Percentiles rank a stretch among this genome's conserved stretches.
Evolutionary conservation across 2,888 invertebrate genomes (phyloP).

Genomic region (Geotrupes spiniger): DNA sequence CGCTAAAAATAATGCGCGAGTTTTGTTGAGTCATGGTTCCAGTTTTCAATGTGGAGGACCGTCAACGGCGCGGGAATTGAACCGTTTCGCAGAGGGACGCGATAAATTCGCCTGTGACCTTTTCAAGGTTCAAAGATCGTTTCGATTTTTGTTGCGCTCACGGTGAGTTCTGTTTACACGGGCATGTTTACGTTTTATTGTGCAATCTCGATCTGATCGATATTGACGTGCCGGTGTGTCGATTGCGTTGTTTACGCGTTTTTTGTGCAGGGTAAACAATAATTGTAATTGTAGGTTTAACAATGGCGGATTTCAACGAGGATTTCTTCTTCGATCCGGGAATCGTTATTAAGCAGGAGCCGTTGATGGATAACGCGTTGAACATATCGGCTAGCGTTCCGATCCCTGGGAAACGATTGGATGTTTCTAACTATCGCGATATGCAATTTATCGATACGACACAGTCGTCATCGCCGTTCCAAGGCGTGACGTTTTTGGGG

Average conservation of each 20-base stretch:
- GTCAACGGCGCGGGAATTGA: slow-evolving; percentile 29
- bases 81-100: slow-evolving; percentile 25
- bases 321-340: slow-evolving; percentile 63
- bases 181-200: slow-evolving; percentile 32
- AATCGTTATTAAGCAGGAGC: slow-evolving; percentile 63
- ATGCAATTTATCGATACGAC: slow-evolving; percentile 57
- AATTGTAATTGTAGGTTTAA: too few species aligned
- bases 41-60: slow-evolving; percentile 26
- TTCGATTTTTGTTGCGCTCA: slow-evolving; percentile 14
- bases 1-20: slow-evolving; percentile 20
- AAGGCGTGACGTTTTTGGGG: slow-evolving; percentile 43
- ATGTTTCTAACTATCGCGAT: slow-evolving; percentile 51
- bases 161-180: slow-evolving; percentile 13
- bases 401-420: slow-evolving; percentile 55
- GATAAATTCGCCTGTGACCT: slow-evolving; percentile 28
- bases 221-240: slow-evolving; percentile 48
- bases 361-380: slow-evolving; percentile 49
- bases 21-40: slow-evolving; percentile 30
- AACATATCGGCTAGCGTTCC: slow-evolving; percentile 61
- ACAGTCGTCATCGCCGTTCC: slow-evolving; percentile 54
- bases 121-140: slow-evolving; percentile 31
- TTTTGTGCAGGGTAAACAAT: too few species aligned
- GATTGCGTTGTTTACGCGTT: neutral
- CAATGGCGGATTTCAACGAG: slow-evolving; percentile 63
- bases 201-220: slow-evolving; percentile 53